phyloP scores from a whole-genome alignment of 2,797 vertebrate genomes.

The Euthynnus affinis region DNA sequence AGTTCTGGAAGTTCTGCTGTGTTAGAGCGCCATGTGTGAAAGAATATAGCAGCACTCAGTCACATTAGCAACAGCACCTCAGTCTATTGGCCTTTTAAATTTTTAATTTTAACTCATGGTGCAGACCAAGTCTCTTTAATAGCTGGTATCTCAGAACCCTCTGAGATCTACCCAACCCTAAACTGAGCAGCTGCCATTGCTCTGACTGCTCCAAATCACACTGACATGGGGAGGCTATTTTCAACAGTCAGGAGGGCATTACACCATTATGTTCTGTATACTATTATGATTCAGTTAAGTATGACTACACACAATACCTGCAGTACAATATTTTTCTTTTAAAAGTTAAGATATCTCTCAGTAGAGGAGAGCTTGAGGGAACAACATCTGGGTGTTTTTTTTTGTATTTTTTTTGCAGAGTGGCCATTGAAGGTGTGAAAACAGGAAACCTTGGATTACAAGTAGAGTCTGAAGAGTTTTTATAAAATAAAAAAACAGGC shows the following conservation, averaged over 20 bases:
- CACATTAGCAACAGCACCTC: not conserved
- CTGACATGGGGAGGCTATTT: not conserved
- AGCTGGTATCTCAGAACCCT: not conserved
- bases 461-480: conserved; percentile 20
- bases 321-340: not conserved
- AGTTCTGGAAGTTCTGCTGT: conserved; percentile 1
- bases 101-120: not conserved
- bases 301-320: not conserved
- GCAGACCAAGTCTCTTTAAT: not conserved
- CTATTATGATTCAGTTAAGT: not conserved
- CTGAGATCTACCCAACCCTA: not conserved
- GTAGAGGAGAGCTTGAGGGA: not conserved
- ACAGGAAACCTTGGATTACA: conserved; percentile 48
- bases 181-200: not conserved
- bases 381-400: conserved; percentile 47
- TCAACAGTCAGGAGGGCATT: not conserved
- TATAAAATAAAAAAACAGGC: conserved; percentile 43
- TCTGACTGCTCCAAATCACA: not conserved
- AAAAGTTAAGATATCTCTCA: not conserved
- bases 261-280: not conserved
- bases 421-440: conserved; percentile 38
- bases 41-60: not conserved
- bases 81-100: not conserved
- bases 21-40: not conserved
- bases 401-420: no score